These are phyloP conservation scores for Lindbergichthys nudifrons DNA, from an alignment of 2,797 vertebrate species.

Conservation along the genomic window DNA sequence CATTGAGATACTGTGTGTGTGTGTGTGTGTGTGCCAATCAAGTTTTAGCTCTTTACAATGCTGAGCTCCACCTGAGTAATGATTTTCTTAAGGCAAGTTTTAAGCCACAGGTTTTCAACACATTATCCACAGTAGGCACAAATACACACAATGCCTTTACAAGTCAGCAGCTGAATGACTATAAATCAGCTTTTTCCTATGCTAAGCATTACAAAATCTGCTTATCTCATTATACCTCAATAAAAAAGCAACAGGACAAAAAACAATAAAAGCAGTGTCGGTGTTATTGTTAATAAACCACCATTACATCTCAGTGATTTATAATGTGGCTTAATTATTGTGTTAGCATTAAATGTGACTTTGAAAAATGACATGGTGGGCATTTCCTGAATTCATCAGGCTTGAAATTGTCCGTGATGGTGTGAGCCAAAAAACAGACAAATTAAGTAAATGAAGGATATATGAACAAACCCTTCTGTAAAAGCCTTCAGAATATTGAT, in stretches of 20 bases:
- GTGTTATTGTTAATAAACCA: slow-evolving; percentile 7
- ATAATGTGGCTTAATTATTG: background rate
- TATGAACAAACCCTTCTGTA: too few relatives aligned
- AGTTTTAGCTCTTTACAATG: slow-evolving; percentile 49
- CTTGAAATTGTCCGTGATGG: background rate
- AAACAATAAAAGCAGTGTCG: background rate
- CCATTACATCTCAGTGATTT: slow-evolving; percentile 4
- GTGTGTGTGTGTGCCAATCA: slow-evolving; percentile 13
- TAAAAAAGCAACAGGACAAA: background rate
- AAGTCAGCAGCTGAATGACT: slow-evolving; percentile 54
- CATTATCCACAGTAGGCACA: slow-evolving; percentile 52
- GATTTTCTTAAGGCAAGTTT: slow-evolving; percentile 57
- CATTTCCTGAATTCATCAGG: background rate
- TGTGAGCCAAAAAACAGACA: slow-evolving; percentile 1
- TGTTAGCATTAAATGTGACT: slow-evolving; percentile 4
- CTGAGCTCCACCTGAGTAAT: slow-evolving; percentile 66
- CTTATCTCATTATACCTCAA: slow-evolving; percentile 19
- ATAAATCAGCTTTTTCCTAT: slow-evolving; percentile 48
- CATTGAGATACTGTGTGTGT: slow-evolving; percentile 4
- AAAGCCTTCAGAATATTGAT: too few relatives aligned
- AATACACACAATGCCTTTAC: slow-evolving; percentile 41
- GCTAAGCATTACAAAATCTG: slow-evolving; percentile 15
- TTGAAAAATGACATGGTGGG: slow-evolving; percentile 1
- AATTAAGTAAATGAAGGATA: background rate
- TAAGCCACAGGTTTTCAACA: slow-evolving; percentile 58